A percentile compares a stretch with the other conserved stretches of the same genome.
phyloP scores from a whole-genome alignment of 2,888 invertebrate species.

The Hofmannophila pseudospretella region DNA sequence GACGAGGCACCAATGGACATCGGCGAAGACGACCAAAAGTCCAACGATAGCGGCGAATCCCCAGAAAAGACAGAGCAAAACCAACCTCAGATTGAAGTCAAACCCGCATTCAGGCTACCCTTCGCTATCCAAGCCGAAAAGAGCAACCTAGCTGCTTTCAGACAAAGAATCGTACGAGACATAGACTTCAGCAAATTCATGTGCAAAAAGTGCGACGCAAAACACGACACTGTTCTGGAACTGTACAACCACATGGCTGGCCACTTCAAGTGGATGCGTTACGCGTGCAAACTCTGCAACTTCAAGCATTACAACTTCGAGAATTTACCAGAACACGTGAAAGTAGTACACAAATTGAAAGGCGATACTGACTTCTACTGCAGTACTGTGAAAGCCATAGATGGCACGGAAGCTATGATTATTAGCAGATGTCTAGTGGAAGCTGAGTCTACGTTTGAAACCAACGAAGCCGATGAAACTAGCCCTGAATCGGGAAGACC shows the following conservation, averaged over 20 bases:
- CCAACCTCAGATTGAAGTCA: conserved; percentile 11
- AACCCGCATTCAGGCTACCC: conserved; percentile 39
- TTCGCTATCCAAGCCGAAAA: conserved; percentile 57
- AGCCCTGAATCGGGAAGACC: conserved; percentile 58
- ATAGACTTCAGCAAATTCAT: conserved; percentile 55
- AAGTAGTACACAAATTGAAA: conserved; percentile 79
- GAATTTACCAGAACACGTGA: conserved; percentile 82
- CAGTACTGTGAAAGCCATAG: conserved; percentile 66
- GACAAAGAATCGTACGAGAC: conserved; percentile 50
- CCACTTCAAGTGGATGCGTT: conserved; percentile 85
- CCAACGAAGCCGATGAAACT: conserved; percentile 36
- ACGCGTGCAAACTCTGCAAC: conserved; percentile 85
- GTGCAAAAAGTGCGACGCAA: conserved; percentile 75
- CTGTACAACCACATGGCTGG: conserved; percentile 80
- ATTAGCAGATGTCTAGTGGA: conserved; percentile 25
- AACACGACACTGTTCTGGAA: conserved; percentile 66
- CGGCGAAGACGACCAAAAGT: conserved; percentile 30
- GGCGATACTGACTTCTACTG: conserved; percentile 72
- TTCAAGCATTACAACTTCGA: conserved; percentile 82
- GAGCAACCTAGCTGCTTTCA: conserved; percentile 55
- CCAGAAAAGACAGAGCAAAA: conserved; percentile 26
- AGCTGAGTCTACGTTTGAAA: conserved; percentile 39
- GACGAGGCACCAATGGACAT: conserved; percentile 32
- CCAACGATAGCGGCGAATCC: conserved; percentile 30
- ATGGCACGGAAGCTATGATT: conserved; percentile 48